A percentile compares a stretch with the other conserved stretches of the same genome.
These are phyloP conservation scores for Zele albiditarsus DNA, from an alignment of 2,888 invertebrate genomes.

Conservation along the genomic window DNA sequence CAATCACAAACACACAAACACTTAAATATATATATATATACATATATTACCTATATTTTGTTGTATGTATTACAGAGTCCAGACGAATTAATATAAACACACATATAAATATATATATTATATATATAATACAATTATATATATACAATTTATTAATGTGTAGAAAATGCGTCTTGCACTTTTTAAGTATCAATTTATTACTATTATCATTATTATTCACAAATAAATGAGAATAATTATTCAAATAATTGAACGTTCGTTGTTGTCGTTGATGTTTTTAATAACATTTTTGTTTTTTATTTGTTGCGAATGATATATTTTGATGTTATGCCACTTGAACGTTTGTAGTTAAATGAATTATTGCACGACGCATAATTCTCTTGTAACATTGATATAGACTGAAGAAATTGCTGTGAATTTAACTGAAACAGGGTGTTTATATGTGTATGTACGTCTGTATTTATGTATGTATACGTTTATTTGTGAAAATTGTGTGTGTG, in stretches of 20 bases:
- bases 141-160: not conserved
- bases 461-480: not conserved
- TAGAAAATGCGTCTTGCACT: no score
- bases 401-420: slow-evolving; percentile 1
- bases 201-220: no score
- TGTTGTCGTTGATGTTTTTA: not conserved
- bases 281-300: not conserved
- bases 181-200: no score
- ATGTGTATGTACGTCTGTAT: not conserved
- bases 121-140: not conserved
- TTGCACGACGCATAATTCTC: slow-evolving; percentile 8
- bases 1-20: no score
- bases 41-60: no score
- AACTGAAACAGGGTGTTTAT: not conserved
- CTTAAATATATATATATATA: no score
- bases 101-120: not conserved
- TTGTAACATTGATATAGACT: slow-evolving; percentile 1
- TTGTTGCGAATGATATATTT: not conserved
- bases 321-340: not conserved
- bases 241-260: no score
- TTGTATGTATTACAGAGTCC: no score
- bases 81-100: not conserved
- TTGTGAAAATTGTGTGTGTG: no score
- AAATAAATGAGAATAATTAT: no score
- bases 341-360: not conserved